Base-by-base conservation (phyloP, 2,797 vertebrate species). In the Notamacropus eugenii region DNA sequence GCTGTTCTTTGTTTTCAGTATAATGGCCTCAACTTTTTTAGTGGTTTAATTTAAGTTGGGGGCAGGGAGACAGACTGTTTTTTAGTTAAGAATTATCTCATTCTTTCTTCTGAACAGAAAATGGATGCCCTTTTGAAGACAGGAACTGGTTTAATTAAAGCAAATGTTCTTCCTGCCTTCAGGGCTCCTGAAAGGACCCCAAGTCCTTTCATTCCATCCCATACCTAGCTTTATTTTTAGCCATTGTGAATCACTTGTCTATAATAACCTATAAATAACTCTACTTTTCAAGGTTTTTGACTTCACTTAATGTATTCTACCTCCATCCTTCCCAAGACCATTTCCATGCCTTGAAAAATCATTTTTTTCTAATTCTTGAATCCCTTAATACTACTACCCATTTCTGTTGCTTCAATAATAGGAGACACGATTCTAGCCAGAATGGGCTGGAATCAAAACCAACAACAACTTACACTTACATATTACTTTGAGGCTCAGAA, bases 261-360 rank as follows among this genome's bases (percentile, higher is more conserved):
- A n/a, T 40, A 40, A 74, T 74, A 74, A 74, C 19, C n/a, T 40
- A 74, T 74, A 67, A 67, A 67, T n/a, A 40, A 40, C n/a, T 9
- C 0, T 0, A 40, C 27, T 92, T 95, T 95, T 93, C 90, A 97
- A 92, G 11, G 12, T 52, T 95, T 34, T 62, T 95, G 82, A 92
- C 13, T 90, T 62, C 10, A 8, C 3, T 55, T 62, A 8, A 87
- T 16, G 87, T 95, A 57, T 28, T 93, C 58, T 55, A 91, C 0
- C 62, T 9, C 74, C 87, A 29, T 94, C 92, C 93, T 93, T 94
- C 95, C 97, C 92, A 54, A 95, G 57, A 29, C 90, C 56, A 93
- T 24, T n/a, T 94, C 74, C 1, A 67, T 0, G 4, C 56, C 16
- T 92, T 94, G 67, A 95, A 93, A 93, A 91, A 52, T 95, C 94